Evolutionary conservation across 2,888 invertebrate species (phyloP).

Genomic region (Latrodectus hesperus): DNA sequence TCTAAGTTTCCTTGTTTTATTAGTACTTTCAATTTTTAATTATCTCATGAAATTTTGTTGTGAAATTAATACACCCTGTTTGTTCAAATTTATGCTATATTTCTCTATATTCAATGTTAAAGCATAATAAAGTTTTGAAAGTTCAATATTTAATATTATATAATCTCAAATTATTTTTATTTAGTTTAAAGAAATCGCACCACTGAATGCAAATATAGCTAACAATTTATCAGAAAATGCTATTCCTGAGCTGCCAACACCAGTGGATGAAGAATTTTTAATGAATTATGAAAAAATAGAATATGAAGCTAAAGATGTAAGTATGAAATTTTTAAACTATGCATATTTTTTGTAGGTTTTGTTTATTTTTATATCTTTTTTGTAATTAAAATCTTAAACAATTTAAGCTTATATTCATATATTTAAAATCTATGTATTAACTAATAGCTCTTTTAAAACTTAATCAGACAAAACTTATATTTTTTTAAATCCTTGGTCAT

Average conservation of each 20-base stretch:
- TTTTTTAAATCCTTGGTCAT: no score
- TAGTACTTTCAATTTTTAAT: no score
- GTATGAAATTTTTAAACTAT: constrained; percentile 53
- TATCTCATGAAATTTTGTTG: no score
- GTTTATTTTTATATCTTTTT: background rate
- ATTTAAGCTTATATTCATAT: background rate
- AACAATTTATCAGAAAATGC: constrained; percentile 60
- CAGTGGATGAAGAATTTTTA: constrained; percentile 78
- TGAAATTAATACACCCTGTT: no score
- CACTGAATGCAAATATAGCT: constrained; percentile 48
- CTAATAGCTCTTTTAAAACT: no score
- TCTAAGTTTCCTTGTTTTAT: no score
- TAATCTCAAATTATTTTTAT: background rate
- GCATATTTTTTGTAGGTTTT: background rate
- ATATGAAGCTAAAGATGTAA: constrained; percentile 85
- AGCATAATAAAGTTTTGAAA: no score
- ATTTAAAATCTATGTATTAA: no score
- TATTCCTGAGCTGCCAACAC: constrained; percentile 63
- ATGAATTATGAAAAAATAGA: constrained; percentile 84
- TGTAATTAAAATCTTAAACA: background rate
- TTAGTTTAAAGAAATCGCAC: constrained; percentile 61
- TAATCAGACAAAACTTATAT: no score
- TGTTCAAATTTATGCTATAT: no score
- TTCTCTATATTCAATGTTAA: no score
- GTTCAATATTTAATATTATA: background rate